Conservation (phyloP, 2,113 vertebrate species). For the Zosterops japonicus region DNA sequence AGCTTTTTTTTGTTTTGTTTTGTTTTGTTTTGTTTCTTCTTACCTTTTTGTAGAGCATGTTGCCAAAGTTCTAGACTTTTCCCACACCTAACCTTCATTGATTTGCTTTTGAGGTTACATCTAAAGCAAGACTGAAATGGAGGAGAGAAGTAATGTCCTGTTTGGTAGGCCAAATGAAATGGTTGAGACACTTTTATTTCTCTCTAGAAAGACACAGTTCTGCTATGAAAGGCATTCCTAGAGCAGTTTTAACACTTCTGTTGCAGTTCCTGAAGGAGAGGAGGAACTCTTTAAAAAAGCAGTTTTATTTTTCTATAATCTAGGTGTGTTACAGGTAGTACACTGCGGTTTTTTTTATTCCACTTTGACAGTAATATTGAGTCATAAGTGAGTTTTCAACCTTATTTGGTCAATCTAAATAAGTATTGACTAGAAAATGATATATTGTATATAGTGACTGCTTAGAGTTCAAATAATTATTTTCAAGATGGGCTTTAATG, state of each 20-base stretch:
- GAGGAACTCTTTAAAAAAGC: background rate
- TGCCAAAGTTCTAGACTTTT: conserved; percentile 22
- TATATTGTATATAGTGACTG: conserved; percentile 9
- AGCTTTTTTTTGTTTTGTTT: background rate
- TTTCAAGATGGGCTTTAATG: background rate
- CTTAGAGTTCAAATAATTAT: conserved; percentile 6
- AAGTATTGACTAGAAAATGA: background rate
- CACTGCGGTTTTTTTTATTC: background rate
- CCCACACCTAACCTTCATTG: background rate
- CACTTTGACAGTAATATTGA: background rate
- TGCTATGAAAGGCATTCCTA: conserved; percentile 29
- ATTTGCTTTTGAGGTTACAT: conserved; percentile 21
- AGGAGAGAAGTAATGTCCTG: background rate
- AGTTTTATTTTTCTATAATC: conserved; percentile 39
- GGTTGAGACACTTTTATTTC: background rate
- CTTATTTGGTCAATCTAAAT: conserved; percentile 21
- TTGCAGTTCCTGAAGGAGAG: background rate
- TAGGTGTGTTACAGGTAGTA: background rate
- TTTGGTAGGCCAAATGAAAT: background rate
- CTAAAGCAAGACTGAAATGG: conserved; percentile 33
- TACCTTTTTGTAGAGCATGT: background rate
- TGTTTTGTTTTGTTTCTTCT: background rate
- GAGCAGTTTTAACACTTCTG: background rate
- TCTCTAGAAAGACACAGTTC: background rate
- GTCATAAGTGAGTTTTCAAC: conserved; percentile 2